Evolutionary conservation across 2,113 vertebrate species (phyloP).

Genomic region (Monarcha castaneiventris): DNA sequence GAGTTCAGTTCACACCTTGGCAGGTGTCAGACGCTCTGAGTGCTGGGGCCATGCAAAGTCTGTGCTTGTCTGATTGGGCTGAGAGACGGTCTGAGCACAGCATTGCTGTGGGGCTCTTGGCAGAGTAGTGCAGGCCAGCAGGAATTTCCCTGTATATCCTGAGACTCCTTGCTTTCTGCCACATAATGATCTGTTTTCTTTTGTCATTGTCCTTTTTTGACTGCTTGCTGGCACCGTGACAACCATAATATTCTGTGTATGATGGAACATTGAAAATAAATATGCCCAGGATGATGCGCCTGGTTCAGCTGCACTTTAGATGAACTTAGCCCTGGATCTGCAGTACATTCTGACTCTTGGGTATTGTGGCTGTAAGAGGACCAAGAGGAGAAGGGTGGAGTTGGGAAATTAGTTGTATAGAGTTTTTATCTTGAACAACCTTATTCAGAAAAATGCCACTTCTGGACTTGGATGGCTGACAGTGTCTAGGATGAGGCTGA

Average conservation of each 20-base stretch:
- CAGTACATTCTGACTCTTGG: background rate
- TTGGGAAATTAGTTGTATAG: background rate
- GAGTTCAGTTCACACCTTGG: background rate
- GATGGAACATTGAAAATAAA: background rate
- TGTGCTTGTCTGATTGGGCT: background rate
- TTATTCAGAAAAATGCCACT: background rate
- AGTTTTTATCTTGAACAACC: background rate
- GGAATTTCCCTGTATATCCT: background rate
- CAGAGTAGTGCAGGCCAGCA: background rate
- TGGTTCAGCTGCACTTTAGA: background rate
- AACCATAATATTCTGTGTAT: background rate
- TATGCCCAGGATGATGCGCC: accelerated
- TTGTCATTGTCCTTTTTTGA: background rate
- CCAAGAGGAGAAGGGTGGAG: background rate
- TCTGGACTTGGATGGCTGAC: background rate
- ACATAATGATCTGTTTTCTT: background rate
- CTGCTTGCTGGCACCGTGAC: background rate
- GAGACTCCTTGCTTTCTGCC: background rate
- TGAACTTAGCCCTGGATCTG: background rate
- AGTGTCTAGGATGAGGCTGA: background rate
- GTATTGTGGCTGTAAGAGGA: background rate
- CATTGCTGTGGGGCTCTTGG: background rate
- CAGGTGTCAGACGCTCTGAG: background rate
- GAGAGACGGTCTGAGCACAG: background rate
- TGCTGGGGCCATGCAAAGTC: accelerated